Evolutionary conservation across 2,888 invertebrate species (phyloP), one percentile per base, ranked within the genome.

Genomic region (Ophion slaviceki): DNA sequence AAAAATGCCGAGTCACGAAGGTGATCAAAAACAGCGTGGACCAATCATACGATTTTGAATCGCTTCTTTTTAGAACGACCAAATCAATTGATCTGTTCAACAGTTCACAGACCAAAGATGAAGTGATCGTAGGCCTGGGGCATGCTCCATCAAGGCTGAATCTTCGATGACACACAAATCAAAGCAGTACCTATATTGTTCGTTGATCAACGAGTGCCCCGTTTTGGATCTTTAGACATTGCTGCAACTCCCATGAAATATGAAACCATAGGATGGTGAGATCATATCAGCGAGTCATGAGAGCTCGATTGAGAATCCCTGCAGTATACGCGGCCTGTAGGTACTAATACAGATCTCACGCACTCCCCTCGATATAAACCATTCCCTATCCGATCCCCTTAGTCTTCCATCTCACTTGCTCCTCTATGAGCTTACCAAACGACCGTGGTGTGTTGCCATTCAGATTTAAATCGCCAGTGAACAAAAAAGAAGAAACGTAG

Each of bases 271-370:
- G 24, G 47, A 68, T 53, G 20, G 36, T 32, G 40, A 28, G 8
- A 75, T 45, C 10, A 17, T 47, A 57, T 45, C 59, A 75, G 17
- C 6, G 10, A 59, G 28, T 47, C n/a, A 64, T 68, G 75, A 40
- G 71, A 75, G 75, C 61, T 59, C 72, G 84, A 89, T 89, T 91
- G 91, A 91, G 91, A 90, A 87, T 87, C 89, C 79, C 89, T 90
- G 89, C 28, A 8, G 70, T 53, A 70, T 77, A 78, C 81, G 84
- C 84, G 89, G 82, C 76, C 90, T 91, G 90, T 91, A 90, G 90
- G 90, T 90, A 92, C 93, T 93, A 93, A 93, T 93, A 93, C 93
- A 93, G 93, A 93, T 93, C 93, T 93, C 93, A 93, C 93, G 92
- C 91, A 92, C 91, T 92, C 93, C 92, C 93, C 92, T 91, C 90